Conservation (phyloP, 2,113 vertebrate species). For the Megalops atlanticus region DNA sequence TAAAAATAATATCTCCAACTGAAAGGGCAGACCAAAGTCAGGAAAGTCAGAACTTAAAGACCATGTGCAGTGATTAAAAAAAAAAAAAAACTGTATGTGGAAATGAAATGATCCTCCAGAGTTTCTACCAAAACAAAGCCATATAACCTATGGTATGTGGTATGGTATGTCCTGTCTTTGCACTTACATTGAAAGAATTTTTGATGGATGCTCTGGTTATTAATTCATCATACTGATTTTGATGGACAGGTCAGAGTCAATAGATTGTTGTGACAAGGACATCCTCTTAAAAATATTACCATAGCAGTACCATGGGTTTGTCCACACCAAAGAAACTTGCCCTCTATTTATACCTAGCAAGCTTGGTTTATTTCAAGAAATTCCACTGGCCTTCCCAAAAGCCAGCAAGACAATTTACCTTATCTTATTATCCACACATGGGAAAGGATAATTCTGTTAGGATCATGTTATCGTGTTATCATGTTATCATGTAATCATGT, state of each 20-base stretch:
- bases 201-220: not conserved
- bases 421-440: no score
- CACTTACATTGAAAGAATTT: not conserved
- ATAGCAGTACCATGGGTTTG: not conserved
- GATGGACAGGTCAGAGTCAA: not conserved
- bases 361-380: not conserved
- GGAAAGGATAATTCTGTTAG: no score
- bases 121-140: not conserved
- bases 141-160: not conserved
- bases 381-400: no score
- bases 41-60: constrained; percentile 5
- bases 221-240: not conserved
- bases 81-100: not conserved
- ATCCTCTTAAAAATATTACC: not conserved
- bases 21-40: constrained; percentile 19
- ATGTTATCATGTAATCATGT: no score
- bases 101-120: not conserved
- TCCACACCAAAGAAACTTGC: not conserved
- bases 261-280: not conserved
- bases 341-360: not conserved
- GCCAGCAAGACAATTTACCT: no score
- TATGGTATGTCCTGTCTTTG: not conserved
- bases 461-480: no score
- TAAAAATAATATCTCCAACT: not conserved
- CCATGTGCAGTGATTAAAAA: not conserved